Percentiles rank a stretch among this genome's conserved stretches.
phyloP scores from a whole-genome alignment of 2,113 vertebrate genomes.

The Sceloporus undulatus region DNA sequence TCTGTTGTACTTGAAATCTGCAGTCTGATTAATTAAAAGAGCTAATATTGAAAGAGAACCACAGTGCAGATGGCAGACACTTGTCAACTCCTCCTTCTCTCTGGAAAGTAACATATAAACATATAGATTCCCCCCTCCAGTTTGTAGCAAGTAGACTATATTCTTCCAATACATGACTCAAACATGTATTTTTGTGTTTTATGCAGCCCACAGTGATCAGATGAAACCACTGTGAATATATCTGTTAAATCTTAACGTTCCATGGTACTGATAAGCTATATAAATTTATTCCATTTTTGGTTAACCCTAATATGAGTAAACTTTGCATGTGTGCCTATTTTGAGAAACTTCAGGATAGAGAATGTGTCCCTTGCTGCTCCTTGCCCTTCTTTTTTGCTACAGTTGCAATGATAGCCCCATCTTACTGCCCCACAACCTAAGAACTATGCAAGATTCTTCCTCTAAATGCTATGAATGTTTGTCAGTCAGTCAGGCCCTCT shows the following conservation, averaged over 20 bases:
- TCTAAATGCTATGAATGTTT: neutral
- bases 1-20: neutral
- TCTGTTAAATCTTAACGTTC: neutral
- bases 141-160: neutral
- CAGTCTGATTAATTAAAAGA: neutral
- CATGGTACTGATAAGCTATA: neutral
- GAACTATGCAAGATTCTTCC: neutral
- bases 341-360: neutral
- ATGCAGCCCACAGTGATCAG: neutral
- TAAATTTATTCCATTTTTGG: neutral
- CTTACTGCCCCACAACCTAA: neutral
- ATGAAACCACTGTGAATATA: neutral
- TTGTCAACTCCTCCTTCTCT: neutral
- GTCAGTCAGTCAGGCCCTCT: neutral
- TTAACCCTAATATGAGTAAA: neutral
- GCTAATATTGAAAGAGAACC: neutral
- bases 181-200: neutral
- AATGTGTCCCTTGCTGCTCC: neutral
- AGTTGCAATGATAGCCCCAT: neutral
- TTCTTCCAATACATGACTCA: neutral
- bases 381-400: neutral
- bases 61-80: neutral
- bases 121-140: neutral
- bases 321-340: too few species aligned
- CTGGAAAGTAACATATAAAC: neutral